Evolutionary conservation across 1,140 invertebrate species (phyloP).

Genomic region (Carposina sasakii): DNA sequence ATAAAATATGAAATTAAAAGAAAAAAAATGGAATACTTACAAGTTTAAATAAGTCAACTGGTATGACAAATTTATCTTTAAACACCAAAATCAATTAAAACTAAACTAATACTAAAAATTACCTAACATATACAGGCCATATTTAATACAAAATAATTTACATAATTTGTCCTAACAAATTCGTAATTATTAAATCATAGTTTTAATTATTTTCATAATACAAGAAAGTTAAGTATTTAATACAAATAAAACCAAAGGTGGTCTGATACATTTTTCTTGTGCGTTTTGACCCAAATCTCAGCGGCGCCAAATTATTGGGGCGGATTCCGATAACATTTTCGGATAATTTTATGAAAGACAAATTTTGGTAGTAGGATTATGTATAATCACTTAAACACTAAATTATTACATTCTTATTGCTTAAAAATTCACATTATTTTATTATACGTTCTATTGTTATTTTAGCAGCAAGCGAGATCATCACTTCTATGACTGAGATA

Average conservation of each 20-base stretch:
- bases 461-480: constrained; percentile 47
- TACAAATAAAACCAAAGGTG: no score
- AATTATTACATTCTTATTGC: constrained; percentile 58
- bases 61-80: constrained; percentile 30
- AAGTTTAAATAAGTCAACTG: constrained; percentile 44
- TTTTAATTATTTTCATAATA: no score
- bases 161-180: no score
- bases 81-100: not conserved
- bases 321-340: no score
- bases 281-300: no score
- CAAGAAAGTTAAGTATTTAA: no score
- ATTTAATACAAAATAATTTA: constrained; percentile 36
- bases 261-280: no score
- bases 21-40: no score
- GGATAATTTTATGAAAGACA: no score
- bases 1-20: constrained; percentile 30
- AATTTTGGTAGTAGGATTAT: constrained; percentile 34
- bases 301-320: no score
- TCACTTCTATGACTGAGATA: no score
- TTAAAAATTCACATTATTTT: constrained; percentile 46
- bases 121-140: constrained; percentile 60
- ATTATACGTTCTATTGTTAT: constrained; percentile 32
- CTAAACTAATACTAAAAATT: constrained; percentile 8
- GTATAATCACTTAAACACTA: constrained; percentile 30
- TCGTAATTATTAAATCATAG: no score